These are phyloP conservation scores for Isotomurus palustris DNA, from an alignment of 2,888 invertebrate species.

Conservation along the genomic window DNA sequence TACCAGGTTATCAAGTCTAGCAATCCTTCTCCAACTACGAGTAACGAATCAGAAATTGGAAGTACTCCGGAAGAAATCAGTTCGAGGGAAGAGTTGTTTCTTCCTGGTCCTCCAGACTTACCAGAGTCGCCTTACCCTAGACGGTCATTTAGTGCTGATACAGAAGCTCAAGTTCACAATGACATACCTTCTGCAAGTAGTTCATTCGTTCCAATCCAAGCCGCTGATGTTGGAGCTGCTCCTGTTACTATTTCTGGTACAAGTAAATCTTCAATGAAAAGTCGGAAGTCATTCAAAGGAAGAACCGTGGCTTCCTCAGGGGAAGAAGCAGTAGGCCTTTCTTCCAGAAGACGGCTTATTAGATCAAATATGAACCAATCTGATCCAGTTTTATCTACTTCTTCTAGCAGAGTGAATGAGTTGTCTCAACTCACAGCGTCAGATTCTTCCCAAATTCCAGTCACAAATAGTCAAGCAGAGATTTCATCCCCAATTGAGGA, in stretches of 20 bases:
- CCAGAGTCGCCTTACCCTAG: constrained; percentile 37
- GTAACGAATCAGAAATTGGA: constrained; percentile 43
- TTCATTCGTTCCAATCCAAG: constrained; percentile 22
- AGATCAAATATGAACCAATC: constrained; percentile 37
- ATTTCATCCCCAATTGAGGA: background rate
- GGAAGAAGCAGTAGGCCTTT: constrained; percentile 34
- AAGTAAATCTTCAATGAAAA: constrained; percentile 8
- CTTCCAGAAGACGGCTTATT: constrained; percentile 11
- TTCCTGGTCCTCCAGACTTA: constrained; percentile 39
- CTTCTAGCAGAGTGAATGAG: constrained; percentile 16
- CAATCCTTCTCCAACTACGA: constrained; percentile 44
- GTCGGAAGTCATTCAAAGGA: constrained; percentile 24
- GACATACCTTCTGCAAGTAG: too few relatives aligned
- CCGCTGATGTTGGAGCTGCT: constrained; percentile 8
- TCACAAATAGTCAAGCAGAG: background rate
- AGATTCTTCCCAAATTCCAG: constrained; percentile 14
- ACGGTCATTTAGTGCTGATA: constrained; percentile 7
- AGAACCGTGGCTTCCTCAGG: constrained; percentile 39
- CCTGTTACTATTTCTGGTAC: background rate
- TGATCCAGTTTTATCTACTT: constrained; percentile 36
- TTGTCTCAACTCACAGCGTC: constrained; percentile 11
- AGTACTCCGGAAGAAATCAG: constrained; percentile 39
- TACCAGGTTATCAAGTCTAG: constrained; percentile 42
- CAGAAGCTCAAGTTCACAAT: background rate
- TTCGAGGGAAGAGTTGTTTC: constrained; percentile 40